Percentiles rank a stretch among this genome's conserved stretches.
Evolutionary conservation across 2,888 invertebrate species (phyloP).

Genomic region (Corbicula japonica): DNA sequence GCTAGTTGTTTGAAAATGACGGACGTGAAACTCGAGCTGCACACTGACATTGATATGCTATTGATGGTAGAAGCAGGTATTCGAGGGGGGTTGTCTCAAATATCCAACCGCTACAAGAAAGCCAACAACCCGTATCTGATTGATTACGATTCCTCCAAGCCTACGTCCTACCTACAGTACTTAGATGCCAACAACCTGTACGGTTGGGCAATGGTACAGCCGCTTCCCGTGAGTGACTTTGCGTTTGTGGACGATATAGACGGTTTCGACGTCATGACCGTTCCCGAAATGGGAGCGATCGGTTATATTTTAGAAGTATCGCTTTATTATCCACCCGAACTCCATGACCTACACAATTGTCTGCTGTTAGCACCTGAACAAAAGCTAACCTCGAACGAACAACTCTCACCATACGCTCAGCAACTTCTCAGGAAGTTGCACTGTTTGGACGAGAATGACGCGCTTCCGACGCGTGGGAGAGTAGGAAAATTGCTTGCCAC

Average conservation of each 20-base stretch:
- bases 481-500: slow-evolving; percentile 25
- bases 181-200: slow-evolving; percentile 46
- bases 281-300: slow-evolving; percentile 18
- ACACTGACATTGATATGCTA: slow-evolving; percentile 45
- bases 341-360: slow-evolving; percentile 41
- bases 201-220: slow-evolving; percentile 71
- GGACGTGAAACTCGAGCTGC: slow-evolving; percentile 36
- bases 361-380: slow-evolving; percentile 32
- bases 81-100: slow-evolving; percentile 50
- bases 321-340: slow-evolving; percentile 22
- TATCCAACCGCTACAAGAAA: slow-evolving; percentile 39
- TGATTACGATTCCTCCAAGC: slow-evolving; percentile 52
- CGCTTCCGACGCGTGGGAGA: slow-evolving; percentile 25
- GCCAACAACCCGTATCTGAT: slow-evolving; percentile 59
- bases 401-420: slow-evolving; percentile 36
- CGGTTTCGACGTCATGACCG: slow-evolving; percentile 15
- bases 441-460: slow-evolving; percentile 21
- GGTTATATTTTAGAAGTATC: slow-evolving; percentile 49
- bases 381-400: slow-evolving; percentile 8
- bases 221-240: slow-evolving; percentile 74
- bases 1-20: slow-evolving; percentile 42
- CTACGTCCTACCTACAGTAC: slow-evolving; percentile 50
- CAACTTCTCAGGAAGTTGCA: slow-evolving; percentile 29
- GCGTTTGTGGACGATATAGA: slow-evolving; percentile 15
- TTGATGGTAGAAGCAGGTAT: slow-evolving; percentile 27